phyloP scores from a whole-genome alignment of 23 tunicate genomes.

The Pegea sp. region DNA sequence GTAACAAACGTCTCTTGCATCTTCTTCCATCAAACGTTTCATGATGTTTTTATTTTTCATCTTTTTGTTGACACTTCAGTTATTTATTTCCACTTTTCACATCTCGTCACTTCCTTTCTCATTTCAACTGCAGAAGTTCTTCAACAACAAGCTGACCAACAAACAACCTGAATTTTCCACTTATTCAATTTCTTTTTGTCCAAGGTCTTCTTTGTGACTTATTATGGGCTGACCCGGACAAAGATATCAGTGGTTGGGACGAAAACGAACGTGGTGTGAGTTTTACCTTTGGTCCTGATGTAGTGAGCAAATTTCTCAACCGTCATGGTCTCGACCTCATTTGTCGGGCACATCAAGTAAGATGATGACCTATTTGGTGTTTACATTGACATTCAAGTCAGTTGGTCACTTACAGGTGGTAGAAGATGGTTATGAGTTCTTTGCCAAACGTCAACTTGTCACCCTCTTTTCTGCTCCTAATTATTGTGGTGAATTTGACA shows the following conservation, averaged over 20 bases:
- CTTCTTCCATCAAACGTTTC: no score
- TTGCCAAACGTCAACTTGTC: slow-evolving; percentile 94
- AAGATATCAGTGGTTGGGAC: slow-evolving; percentile 94
- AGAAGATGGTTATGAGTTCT: slow-evolving; percentile 97
- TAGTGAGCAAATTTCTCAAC: slow-evolving; percentile 90
- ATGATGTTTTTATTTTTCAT: no score
- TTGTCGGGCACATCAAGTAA: slow-evolving; percentile 96
- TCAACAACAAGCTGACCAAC: no score
- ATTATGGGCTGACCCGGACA: slow-evolving; percentile 99
- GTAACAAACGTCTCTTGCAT: no score
- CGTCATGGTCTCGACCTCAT: slow-evolving; percentile 87
- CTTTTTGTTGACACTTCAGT: no score
- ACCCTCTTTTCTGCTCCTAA: slow-evolving; percentile 97
- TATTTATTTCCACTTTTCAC: no score
- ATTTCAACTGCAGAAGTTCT: no score
- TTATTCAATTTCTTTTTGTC: background rate
- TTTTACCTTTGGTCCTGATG: slow-evolving; percentile 97
- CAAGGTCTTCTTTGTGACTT: slow-evolving; percentile 79
- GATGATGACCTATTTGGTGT: no score
- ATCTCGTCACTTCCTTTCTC: no score
- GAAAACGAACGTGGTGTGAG: slow-evolving; percentile 99
- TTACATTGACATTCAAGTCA: slow-evolving; percentile 73
- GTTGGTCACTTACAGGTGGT: slow-evolving; percentile 25
- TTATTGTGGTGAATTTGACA: slow-evolving; percentile 98
- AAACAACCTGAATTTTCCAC: background rate